Conservation (phyloP, 2,888 invertebrate species). For the Eudasyphora cyanicolor region DNA sequence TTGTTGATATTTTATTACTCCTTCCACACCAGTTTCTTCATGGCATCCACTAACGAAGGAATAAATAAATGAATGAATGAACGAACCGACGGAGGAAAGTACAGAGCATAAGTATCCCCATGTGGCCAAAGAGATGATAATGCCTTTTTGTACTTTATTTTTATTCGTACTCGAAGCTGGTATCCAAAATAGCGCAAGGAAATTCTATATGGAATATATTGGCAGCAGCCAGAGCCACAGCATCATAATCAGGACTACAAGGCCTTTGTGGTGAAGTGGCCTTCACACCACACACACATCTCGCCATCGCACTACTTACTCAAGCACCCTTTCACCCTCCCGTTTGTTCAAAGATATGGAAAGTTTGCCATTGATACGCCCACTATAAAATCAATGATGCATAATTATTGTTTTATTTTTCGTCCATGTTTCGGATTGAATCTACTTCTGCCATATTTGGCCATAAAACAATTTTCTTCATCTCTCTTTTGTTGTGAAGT, state of each 20-base stretch:
- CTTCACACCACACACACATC: not conserved
- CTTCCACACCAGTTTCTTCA: not conserved
- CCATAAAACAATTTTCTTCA: slow-evolving; percentile 20
- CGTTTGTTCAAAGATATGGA: not conserved
- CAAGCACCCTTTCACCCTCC: too few relatives aligned
- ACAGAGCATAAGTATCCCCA: slow-evolving; percentile 56
- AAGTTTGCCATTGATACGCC: slow-evolving; percentile 60
- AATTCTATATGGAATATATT: not conserved
- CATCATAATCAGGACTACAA: slow-evolving; percentile 5
- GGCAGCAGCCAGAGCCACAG: not conserved
- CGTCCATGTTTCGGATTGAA: not conserved
- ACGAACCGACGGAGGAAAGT: slow-evolving; percentile 9
- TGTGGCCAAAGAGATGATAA: slow-evolving; percentile 60
- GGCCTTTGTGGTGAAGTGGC: not conserved
- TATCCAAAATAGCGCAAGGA: not conserved
- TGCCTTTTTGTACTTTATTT: slow-evolving; percentile 63
- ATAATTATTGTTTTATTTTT: slow-evolving; percentile 58
- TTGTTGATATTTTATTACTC: not conserved
- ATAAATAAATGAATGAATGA: slow-evolving; percentile 26
- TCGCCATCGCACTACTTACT: not conserved
- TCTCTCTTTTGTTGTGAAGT: slow-evolving; percentile 27
- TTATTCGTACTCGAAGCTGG: slow-evolving; percentile 25
- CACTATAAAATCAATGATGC: slow-evolving; percentile 64
- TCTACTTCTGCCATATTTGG: slow-evolving; percentile 37
- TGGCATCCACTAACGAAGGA: not conserved